Evolutionary conservation across 2,797 vertebrate species (phyloP), one percentile per base, ranked within the genome.

Genomic region (Trachops cirrhosus): DNA sequence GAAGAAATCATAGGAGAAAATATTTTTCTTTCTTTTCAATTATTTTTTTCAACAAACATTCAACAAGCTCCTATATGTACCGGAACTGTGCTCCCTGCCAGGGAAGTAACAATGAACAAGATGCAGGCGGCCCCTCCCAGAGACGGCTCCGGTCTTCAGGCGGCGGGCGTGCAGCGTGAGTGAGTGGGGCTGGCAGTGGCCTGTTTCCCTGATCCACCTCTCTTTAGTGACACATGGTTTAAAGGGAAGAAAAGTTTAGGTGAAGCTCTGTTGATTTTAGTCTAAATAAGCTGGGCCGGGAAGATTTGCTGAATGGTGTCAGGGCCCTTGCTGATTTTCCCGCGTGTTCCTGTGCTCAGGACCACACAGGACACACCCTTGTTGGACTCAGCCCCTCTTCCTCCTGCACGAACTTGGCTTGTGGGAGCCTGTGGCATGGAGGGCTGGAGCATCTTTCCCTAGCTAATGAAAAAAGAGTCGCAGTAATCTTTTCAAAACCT

Each of bases 171-270:
- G 1, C 39, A 15, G 74, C 9, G 10, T 12, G 29, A 7, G 71
- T 3, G 18, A 5, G 4, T 3, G 14, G 34, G 9, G n/a, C 2
- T 1, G 54, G 29, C n/a, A 16, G 70, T 0, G 16, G 29, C 1
- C 54, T 21, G 9, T 5, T 24, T 34, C 48, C 34, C 62, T 6
- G 22, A 29, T 9, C 59, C 3, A 4, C 44, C 34, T 57, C 46
- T 73, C 91, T 75, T 70, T 8, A 57, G 70, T 4, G 59, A n/a
- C 75, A 67, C 16, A 10, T 0, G 2, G 71, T 89, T 62, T 73
- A 71, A 73, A 70, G 37, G 50, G 70, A 91, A 80, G 73, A 24
- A 34, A 74, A 26, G 32, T 54, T 70, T 75, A 89, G 74, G 52
- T 73, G 52, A 41, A 59, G 48, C 0, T 75, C 41, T 62, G 2